Percentiles rank a stretch among this genome's conserved stretches.
Evolutionary conservation across 2,113 vertebrate genomes (phyloP).

Genomic region (Alouatta palliata): DNA sequence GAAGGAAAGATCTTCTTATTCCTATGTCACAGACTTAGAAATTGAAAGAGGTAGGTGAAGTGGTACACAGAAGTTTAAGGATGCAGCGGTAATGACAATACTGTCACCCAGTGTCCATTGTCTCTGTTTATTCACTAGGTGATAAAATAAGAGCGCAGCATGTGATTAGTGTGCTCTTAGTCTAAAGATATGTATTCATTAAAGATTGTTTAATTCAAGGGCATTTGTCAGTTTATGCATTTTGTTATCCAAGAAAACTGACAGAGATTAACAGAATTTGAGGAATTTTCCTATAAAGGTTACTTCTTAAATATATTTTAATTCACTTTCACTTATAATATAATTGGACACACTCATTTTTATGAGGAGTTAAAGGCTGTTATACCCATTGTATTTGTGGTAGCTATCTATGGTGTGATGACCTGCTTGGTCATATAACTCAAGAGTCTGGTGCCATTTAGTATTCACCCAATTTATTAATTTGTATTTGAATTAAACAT

Average conservation of each 20-base stretch:
- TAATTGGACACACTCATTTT: neutral
- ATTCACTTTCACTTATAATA: neutral
- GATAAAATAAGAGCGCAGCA: neutral
- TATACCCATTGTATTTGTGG: neutral
- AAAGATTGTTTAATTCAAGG: neutral
- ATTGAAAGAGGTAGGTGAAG: neutral
- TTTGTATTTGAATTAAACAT: neutral
- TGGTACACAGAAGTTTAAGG: neutral
- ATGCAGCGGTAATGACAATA: neutral
- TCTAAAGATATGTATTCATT: neutral
- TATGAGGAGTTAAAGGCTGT: neutral
- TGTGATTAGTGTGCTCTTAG: neutral
- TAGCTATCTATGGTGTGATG: neutral
- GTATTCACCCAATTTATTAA: neutral
- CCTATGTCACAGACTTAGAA: neutral
- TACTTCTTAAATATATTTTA: neutral
- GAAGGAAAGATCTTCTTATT: neutral
- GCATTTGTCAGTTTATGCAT: neutral
- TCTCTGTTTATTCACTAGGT: neutral
- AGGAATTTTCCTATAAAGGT: neutral
- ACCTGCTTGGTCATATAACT: neutral
- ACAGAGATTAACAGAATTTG: neutral
- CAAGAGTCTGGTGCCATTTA: neutral
- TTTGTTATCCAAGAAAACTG: neutral
- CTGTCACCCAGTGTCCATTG: no score